Evolutionary conservation across 2,113 vertebrate genomes (phyloP).

Genomic region (Indri indri): DNA sequence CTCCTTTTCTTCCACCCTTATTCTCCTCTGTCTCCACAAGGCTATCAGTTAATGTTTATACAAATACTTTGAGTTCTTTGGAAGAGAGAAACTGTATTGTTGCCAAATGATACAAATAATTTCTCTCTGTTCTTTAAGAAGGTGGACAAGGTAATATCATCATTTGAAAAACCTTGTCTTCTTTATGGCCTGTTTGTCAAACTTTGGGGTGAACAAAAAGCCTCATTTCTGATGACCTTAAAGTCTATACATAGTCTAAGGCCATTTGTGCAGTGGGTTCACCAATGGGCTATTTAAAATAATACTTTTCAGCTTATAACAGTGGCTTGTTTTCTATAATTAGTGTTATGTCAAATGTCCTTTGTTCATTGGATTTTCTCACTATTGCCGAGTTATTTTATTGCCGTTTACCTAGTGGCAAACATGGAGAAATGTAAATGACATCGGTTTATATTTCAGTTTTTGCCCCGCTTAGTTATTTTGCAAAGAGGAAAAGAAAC

Average conservation of each 20-base stretch:
- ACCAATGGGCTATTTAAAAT: not conserved
- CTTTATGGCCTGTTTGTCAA: slow-evolving; percentile 8
- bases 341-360: not conserved
- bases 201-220: not conserved
- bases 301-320: not conserved
- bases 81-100: not conserved
- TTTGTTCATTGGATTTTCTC: not conserved
- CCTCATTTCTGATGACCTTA: not conserved
- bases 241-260: not conserved
- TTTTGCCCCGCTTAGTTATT: not conserved
- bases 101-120: slow-evolving; percentile 31
- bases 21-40: not conserved
- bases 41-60: not conserved
- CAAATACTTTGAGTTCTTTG: slow-evolving; percentile 30
- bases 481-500: not conserved
- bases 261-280: not conserved
- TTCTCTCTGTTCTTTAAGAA: slow-evolving; percentile 16
- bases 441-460: not conserved
- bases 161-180: not conserved
- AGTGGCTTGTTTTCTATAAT: not conserved
- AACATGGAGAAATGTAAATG: not conserved
- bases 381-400: not conserved
- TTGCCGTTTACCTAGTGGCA: not conserved
- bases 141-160: not conserved
- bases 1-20: not conserved